These are phyloP conservation scores for Halcyon senegalensis DNA, from an alignment of 2,113 vertebrate genomes.

Conservation along the genomic window DNA sequence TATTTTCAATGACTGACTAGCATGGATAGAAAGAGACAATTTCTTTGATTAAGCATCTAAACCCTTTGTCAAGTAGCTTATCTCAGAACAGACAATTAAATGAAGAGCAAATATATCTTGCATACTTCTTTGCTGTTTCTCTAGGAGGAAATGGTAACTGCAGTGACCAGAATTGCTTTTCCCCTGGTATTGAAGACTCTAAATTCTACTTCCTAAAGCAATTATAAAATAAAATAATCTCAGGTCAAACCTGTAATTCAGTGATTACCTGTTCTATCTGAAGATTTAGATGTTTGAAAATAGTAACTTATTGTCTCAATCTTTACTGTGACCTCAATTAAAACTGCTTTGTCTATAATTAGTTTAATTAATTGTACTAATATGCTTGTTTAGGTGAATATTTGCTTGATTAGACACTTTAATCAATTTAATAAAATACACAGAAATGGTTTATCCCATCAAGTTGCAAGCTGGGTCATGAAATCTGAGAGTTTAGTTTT, in stretches of 20 bases:
- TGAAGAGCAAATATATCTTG: not conserved
- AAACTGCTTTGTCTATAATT: not conserved
- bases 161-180: not conserved
- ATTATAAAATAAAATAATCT: not conserved
- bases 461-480: not conserved
- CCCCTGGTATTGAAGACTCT: not conserved
- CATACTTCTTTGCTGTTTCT: not conserved
- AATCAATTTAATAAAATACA: constrained; percentile 13
- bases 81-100: not conserved
- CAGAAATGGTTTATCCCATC: not conserved
- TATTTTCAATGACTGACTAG: not conserved
- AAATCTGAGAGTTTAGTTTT: not conserved
- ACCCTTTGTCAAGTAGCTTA: not conserved
- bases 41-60: not conserved
- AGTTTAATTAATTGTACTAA: not conserved
- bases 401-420: not conserved
- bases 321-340: not conserved
- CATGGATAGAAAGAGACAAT: not conserved
- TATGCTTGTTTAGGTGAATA: not conserved
- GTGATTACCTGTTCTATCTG: not conserved
- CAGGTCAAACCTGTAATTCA: not conserved
- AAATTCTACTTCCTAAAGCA: not conserved
- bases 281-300: not conserved
- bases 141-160: not conserved
- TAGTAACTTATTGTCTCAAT: not conserved